phyloP scores from a whole-genome alignment of 2,797 vertebrate species.

The Huso huso region DNA sequence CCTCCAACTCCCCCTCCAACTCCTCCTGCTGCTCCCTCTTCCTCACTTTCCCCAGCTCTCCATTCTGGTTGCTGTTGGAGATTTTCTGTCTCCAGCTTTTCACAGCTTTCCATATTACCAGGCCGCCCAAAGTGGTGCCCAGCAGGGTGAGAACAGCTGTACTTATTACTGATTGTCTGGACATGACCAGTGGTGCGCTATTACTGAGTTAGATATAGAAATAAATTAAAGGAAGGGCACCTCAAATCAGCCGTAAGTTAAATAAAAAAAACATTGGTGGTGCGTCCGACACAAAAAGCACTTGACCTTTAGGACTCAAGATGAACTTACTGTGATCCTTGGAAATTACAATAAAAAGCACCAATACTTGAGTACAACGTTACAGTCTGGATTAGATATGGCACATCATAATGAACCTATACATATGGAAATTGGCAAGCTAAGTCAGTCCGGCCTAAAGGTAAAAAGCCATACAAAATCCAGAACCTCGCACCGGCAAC shows the following conservation, averaged over 20 bases:
- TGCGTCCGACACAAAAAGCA: neutral
- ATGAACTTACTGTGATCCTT: neutral
- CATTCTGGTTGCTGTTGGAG: conserved; percentile 22
- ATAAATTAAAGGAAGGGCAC: neutral
- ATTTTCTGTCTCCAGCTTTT: conserved; percentile 53
- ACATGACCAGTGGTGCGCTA: conserved; percentile 50
- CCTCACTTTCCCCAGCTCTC: neutral
- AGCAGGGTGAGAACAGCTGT: conserved; percentile 69
- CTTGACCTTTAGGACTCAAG: too few species aligned
- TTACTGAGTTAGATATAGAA: too few species aligned
- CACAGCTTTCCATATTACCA: conserved; percentile 74
- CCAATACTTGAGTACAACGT: neutral
- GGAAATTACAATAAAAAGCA: neutral
- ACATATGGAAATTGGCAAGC: neutral
- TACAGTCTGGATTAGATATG: neutral
- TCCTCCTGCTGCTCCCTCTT: neutral
- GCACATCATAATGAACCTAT: neutral
- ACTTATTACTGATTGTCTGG: conserved; percentile 61
- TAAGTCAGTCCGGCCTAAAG: neutral
- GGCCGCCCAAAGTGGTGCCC: conserved; percentile 70
- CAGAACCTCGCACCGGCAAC: neutral
- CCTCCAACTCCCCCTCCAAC: conserved; percentile 20
- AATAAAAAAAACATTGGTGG: neutral
- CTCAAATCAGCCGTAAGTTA: neutral
- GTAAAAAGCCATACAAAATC: neutral